phyloP scores from a whole-genome alignment of 1,140 invertebrate species.

The Epicauta chinensis region DNA sequence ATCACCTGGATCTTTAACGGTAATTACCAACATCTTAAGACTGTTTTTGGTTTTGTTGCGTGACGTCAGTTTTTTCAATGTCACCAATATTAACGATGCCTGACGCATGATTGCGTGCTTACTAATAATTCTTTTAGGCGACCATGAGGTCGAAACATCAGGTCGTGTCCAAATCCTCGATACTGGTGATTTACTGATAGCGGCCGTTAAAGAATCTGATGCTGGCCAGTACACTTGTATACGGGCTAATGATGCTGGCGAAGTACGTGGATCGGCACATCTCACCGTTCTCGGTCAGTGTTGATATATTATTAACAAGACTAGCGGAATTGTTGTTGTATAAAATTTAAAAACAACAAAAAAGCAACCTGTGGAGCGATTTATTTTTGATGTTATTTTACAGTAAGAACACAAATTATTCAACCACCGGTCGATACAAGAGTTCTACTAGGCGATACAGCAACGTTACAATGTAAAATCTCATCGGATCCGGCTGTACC shows the following conservation, averaged over 20 bases:
- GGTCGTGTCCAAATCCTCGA: slow-evolving; percentile 78
- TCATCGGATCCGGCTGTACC: slow-evolving; percentile 87
- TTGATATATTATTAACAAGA: slow-evolving; percentile 16
- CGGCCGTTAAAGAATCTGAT: slow-evolving; percentile 74
- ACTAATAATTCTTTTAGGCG: slow-evolving; percentile 43
- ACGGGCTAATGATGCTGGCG: slow-evolving; percentile 81
- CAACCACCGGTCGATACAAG: slow-evolving; percentile 85
- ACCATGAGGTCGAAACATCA: slow-evolving; percentile 49
- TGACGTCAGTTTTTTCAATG: no score
- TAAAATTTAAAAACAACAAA: not conserved
- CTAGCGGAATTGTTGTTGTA: not conserved
- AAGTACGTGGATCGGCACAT: slow-evolving; percentile 72
- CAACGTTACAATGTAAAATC: slow-evolving; percentile 86
- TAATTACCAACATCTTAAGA: slow-evolving; percentile 43
- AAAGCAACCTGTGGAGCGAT: no score
- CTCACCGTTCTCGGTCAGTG: slow-evolving; percentile 77
- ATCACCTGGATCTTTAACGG: slow-evolving; percentile 89
- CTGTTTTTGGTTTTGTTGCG: no score
- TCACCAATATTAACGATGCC: no score
- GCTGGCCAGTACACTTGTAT: slow-evolving; percentile 85
- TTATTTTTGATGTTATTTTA: slow-evolving; percentile 26
- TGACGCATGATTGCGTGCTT: slow-evolving; percentile 2
- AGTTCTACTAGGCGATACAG: slow-evolving; percentile 83
- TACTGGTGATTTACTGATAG: slow-evolving; percentile 78
- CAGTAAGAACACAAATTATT: slow-evolving; percentile 87